Conservation (phyloP, 2,888 invertebrate genomes). For the Meliscaeva auricollis region DNA sequence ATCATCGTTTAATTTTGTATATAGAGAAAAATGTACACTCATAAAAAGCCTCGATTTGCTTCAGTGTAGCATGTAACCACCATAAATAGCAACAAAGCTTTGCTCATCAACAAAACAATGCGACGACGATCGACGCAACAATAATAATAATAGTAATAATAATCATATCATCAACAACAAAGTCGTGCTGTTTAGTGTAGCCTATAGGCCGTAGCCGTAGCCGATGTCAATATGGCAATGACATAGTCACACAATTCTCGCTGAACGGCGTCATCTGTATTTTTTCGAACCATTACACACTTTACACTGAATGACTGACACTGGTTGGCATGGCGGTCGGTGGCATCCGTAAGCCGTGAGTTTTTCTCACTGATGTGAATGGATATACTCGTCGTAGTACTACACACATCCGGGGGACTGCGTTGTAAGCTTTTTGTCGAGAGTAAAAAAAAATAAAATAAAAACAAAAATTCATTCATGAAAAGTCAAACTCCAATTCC, state of each 20-base stretch:
- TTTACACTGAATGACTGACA: slow-evolving; percentile 16
- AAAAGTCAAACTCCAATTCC: slow-evolving; percentile 40
- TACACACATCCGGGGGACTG: slow-evolving; percentile 62
- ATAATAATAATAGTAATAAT: slow-evolving; percentile 48
- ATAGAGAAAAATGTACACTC: no score
- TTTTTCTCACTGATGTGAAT: slow-evolving; percentile 37
- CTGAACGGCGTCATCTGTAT: slow-evolving; percentile 51
- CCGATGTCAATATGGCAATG: slow-evolving; percentile 60
- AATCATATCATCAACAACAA: slow-evolving; percentile 26
- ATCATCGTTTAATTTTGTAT: slow-evolving; percentile 17
- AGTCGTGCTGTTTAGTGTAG: slow-evolving; percentile 31
- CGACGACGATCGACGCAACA: slow-evolving; percentile 22
- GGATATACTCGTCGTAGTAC: slow-evolving; percentile 45
- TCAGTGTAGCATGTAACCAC: slow-evolving; percentile 67
- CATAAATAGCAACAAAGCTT: slow-evolving; percentile 65
- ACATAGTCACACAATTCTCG: slow-evolving; percentile 69
- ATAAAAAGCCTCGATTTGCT: slow-evolving; percentile 54
- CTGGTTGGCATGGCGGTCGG: not conserved
- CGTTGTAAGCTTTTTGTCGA: slow-evolving; percentile 53
- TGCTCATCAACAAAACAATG: slow-evolving; percentile 44
- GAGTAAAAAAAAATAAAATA: no score
- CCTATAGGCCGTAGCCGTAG: not conserved
- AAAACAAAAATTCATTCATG: slow-evolving; percentile 66
- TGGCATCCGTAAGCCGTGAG: slow-evolving; percentile 17
- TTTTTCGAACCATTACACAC: slow-evolving; percentile 49